phyloP scores from a whole-genome alignment of 2,888 invertebrate species.

The Archips crataeganus region DNA sequence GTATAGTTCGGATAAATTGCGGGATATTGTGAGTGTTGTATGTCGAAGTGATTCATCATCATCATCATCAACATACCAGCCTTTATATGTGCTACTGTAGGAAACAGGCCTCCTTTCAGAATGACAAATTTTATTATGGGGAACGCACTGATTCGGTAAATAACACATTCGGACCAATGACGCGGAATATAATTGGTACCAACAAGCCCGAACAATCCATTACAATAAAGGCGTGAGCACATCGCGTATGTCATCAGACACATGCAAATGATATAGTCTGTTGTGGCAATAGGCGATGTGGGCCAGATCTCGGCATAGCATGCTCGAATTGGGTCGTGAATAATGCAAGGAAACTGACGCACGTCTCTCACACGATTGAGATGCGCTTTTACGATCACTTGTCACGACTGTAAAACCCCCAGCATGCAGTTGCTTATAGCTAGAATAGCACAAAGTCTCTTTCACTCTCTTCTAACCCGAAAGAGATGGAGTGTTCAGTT shows the following conservation, averaged over 20 bases:
- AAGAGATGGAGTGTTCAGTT: neutral
- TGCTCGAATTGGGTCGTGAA: constrained; percentile 32
- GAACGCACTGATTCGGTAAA: no score
- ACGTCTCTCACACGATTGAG: constrained; percentile 34
- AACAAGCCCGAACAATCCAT: constrained; percentile 13
- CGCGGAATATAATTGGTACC: constrained; percentile 2
- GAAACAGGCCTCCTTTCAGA: no score
- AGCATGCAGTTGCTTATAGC: neutral
- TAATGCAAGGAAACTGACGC: constrained; percentile 13
- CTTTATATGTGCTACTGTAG: no score
- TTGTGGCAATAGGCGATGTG: constrained; percentile 22
- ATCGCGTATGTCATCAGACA: constrained; percentile 24
- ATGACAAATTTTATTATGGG: no score
- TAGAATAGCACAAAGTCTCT: neutral
- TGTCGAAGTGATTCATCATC: no score
- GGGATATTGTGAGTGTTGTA: no score
- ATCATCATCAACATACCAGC: no score
- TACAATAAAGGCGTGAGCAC: constrained; percentile 21
- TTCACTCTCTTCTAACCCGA: neutral
- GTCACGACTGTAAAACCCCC: constrained; percentile 25
- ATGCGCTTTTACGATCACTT: constrained; percentile 25
- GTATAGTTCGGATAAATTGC: no score
- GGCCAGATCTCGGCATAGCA: constrained; percentile 14
- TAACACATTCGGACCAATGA: constrained; percentile 2
- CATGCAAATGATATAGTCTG: constrained; percentile 15